phyloP scores from a whole-genome alignment of 2,888 invertebrate species.

The Frankliniella fusca region DNA sequence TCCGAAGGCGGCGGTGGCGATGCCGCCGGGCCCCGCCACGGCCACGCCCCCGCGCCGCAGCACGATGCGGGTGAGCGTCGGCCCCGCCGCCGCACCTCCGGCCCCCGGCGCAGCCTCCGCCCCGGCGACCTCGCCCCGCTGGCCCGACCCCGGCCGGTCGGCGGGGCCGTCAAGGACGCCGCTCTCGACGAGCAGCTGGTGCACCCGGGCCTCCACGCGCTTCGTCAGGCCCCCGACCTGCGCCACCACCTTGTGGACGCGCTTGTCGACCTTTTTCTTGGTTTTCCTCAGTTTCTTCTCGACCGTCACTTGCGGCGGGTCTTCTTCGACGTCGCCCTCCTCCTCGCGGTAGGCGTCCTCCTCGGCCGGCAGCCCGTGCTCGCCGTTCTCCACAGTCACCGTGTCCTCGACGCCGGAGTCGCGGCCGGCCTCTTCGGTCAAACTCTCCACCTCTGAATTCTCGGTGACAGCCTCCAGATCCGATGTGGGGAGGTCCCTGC shows the following conservation, averaged over 20 bases:
- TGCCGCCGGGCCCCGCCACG: slow-evolving; percentile 76
- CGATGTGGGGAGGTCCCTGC: neutral
- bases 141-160: too few relatives aligned
- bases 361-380: neutral
- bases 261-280: neutral
- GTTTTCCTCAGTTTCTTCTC: slow-evolving; percentile 28
- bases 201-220: neutral
- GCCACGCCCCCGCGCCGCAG: slow-evolving; percentile 73
- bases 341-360: slow-evolving; percentile 29
- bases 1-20: slow-evolving; percentile 73
- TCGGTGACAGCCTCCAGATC: too few relatives aligned
- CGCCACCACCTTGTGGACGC: neutral
- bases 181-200: slow-evolving; percentile 21
- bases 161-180: neutral
- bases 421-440: slow-evolving; percentile 22
- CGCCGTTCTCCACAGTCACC: neutral
- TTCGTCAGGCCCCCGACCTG: neutral
- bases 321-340: neutral
- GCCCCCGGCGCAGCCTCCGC: slow-evolving; percentile 27
- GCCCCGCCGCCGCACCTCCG: slow-evolving; percentile 36
- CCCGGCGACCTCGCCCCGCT: neutral
- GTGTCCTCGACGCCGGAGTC: slow-evolving; percentile 19
- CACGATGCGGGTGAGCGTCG: slow-evolving; percentile 50
- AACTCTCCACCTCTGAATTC: neutral
- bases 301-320: slow-evolving; percentile 4